Conservation (phyloP, 2,888 invertebrate species). For the Campoplex capitator region DNA sequence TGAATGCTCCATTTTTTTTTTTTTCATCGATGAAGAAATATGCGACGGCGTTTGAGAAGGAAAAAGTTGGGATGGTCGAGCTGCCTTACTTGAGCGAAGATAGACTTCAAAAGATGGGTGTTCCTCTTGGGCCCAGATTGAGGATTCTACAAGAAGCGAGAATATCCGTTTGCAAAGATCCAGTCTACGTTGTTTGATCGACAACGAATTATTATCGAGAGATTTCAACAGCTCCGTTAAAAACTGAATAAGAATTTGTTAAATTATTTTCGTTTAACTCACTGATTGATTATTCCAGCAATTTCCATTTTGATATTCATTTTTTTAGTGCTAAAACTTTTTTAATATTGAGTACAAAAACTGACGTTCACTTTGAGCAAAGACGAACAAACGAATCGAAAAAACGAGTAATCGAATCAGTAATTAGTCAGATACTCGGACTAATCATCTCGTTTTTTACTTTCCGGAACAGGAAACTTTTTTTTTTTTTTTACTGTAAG, state of each 20-base stretch:
- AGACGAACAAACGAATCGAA: too few relatives aligned
- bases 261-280: neutral
- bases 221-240: neutral
- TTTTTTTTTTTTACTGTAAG: too few relatives aligned
- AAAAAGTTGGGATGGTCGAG: slow-evolving; percentile 95
- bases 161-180: slow-evolving; percentile 88
- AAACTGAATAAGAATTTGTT: neutral
- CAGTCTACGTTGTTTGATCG: slow-evolving; percentile 85
- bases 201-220: neutral
- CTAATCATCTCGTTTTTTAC: too few relatives aligned
- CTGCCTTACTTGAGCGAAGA: slow-evolving; percentile 96
- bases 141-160: slow-evolving; percentile 95
- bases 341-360: neutral
- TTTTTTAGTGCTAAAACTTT: neutral
- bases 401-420: too few relatives aligned
- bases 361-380: too few relatives aligned
- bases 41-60: slow-evolving; percentile 92
- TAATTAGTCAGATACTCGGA: too few relatives aligned
- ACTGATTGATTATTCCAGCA: neutral
- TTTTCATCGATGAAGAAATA: slow-evolving; percentile 90
- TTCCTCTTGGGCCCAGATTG: slow-evolving; percentile 95
- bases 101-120: slow-evolving; percentile 93
- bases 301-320: neutral
- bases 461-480: too few relatives aligned
- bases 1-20: neutral